Evolutionary conservation across 2,113 vertebrate genomes (phyloP), one percentile per base, ranked within the genome.

Genomic region (Semicossyphus pulcher): DNA sequence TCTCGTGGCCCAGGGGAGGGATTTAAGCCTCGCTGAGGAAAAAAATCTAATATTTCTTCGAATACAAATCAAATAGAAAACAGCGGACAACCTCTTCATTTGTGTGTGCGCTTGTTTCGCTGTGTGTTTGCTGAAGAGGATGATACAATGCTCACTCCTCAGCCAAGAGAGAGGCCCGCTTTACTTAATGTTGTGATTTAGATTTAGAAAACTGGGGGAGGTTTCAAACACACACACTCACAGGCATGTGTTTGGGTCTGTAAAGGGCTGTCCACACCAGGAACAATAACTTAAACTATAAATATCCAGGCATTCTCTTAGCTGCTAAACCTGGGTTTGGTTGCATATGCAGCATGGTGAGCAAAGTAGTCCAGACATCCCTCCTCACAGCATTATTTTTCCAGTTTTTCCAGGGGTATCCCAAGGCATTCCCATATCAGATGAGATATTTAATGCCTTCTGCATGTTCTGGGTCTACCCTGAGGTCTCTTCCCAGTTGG

Each of bases 21-120:
- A 88, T 91, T 91, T 83, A 69, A 80, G 51, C 78, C 56, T 41
- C 47, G 63, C 72, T 77, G 59, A 64, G 56, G 85, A 44, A 39
- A 64, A 81, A 86, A 75, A 87, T 76, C 61, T 56, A 72, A 85
- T 88, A 83, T 86, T 83, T 84, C 72, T 89, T 80, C 66, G 81
- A 88, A 78, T 83, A 87, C 60, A 84, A 88, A 83, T 88, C 70
- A 78, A 87, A 90, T 70, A 84, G 67, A 87, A 85, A 80, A 49
- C 63, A 78, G 61, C 34, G 25, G 51, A 72, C 75, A 83, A 72
- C 80, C 84, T 86, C 72, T 87, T 63, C 37, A 31, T 63, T 11
- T 31, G 9, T 41, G 39, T 61, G 29, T 63, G 28, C 45, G 54
- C 61, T 5, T 51, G 64, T 48, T 65, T 8, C 37, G 58, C 29